A percentile compares a stretch with the other conserved stretches of the same genome.
Conservation (phyloP, 2,888 invertebrate genomes). For the Platycheirus albimanus region DNA sequence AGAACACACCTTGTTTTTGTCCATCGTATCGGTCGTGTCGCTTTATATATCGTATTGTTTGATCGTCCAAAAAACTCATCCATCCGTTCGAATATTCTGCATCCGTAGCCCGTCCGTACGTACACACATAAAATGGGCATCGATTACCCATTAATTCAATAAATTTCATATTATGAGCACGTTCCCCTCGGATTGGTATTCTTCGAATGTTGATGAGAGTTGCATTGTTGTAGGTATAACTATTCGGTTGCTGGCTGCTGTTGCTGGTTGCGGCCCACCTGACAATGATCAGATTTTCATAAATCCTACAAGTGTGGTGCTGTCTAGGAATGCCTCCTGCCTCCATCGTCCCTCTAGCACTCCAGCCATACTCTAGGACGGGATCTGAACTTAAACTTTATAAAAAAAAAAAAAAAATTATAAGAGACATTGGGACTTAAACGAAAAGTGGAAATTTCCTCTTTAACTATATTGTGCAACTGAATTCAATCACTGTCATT, state of each 20-base stretch:
- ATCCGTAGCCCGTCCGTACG: slow-evolving; percentile 10
- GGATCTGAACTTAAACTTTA: too few species aligned
- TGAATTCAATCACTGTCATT: slow-evolving; percentile 53
- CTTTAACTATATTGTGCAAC: slow-evolving; percentile 43
- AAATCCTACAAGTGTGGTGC: slow-evolving; percentile 39
- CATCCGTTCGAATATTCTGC: slow-evolving; percentile 41
- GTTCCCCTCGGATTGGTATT: slow-evolving; percentile 58
- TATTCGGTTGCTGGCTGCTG: not conserved
- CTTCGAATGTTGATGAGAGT: slow-evolving; percentile 54
- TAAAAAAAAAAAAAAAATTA: slow-evolving; percentile 19
- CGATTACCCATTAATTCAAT: slow-evolving; percentile 71
- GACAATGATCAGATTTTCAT: slow-evolving; percentile 67
- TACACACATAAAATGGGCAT: slow-evolving; percentile 47
- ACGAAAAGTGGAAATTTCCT: slow-evolving; percentile 68
- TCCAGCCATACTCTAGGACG: not conserved
- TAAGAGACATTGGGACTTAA: not conserved
- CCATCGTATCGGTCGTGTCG: not conserved
- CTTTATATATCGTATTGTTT: not conserved
- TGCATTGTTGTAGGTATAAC: slow-evolving; percentile 52
- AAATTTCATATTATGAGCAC: slow-evolving; percentile 71
- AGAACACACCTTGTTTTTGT: slow-evolving; percentile 44
- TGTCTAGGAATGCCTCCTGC: slow-evolving; percentile 10
- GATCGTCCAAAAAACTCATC: slow-evolving; percentile 20
- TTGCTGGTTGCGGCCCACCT: slow-evolving; percentile 57
- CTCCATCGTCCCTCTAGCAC: too few species aligned